phyloP scores from a whole-genome alignment of 1,140 invertebrate genomes.

The Diorhabda elongata region DNA sequence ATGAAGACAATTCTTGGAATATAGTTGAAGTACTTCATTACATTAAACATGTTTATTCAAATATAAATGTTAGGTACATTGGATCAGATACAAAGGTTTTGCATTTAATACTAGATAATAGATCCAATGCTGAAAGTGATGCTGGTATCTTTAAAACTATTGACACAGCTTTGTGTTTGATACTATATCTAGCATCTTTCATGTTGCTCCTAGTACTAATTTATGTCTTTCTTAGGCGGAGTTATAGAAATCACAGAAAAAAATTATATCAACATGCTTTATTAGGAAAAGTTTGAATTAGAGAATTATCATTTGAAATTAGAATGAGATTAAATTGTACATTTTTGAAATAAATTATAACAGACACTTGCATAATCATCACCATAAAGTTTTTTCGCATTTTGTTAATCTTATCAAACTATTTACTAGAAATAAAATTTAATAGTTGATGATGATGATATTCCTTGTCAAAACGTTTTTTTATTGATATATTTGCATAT shows the following conservation, averaged over 20 bases:
- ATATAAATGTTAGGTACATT: constrained; percentile 42
- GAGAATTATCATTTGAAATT: too few species aligned
- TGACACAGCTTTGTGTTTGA: constrained; percentile 71
- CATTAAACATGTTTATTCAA: constrained; percentile 69
- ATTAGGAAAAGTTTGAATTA: constrained; percentile 58
- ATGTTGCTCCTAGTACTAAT: constrained; percentile 69
- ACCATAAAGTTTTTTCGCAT: too few species aligned
- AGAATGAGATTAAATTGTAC: too few species aligned
- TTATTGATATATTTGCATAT: too few species aligned
- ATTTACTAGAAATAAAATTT: too few species aligned
- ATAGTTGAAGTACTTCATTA: constrained; percentile 67
- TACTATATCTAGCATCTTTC: constrained; percentile 67
- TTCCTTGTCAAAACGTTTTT: too few species aligned
- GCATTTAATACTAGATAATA: constrained; percentile 28
- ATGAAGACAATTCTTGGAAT: constrained; percentile 62
- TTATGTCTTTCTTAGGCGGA: constrained; percentile 64
- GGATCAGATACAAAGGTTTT: constrained; percentile 42
- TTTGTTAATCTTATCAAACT: too few species aligned
- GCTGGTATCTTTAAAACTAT: constrained; percentile 48
- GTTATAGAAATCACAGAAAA: constrained; percentile 61
- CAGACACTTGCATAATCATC: too few species aligned
- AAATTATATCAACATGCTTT: constrained; percentile 62
- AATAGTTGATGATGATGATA: too few species aligned
- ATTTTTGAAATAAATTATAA: too few species aligned
- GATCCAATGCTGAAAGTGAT: constrained; percentile 6